Base-by-base conservation (phyloP, 2,888 invertebrate species). In the Apamea anceps region DNA sequence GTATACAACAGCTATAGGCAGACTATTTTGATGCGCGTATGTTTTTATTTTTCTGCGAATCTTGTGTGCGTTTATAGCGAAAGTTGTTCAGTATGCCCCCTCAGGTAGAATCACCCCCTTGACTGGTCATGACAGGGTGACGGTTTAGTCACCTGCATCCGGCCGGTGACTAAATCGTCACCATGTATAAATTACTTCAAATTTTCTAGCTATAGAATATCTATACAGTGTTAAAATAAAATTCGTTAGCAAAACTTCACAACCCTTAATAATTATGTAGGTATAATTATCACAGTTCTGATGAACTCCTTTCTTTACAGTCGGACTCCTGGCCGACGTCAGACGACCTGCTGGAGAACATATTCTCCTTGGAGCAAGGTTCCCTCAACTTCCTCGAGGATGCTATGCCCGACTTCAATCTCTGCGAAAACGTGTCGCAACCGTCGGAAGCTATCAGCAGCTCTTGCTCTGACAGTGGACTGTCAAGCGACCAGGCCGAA, bases 391-490 rank as follows among this genome's bases (percentile, higher is more conserved):
- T 97, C 90, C 94, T 98, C 77, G 97, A 97, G 71, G 97, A 97
- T 89, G 91, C 96, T n/a, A 90, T 97, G 94, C 93, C 97, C 72
- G 94, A 97, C 90, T 94, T 97, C 92, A 91, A 88, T 82, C 91
- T 97, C 62, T 92, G 94, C 2, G 96, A 96, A 70, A 94, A 91
- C 85, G 91, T 92, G 6, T 88, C 95, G 0, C 95, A 94, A 88
- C 94, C 93, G 15, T 93, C 95, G 0, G 95, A 95, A 87, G 95
- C 93, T 28, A 91, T 95, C 48, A 96, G 96, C 93, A 96, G 97
- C 87, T 95, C 97, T 3, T 94, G 97, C 81, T 98, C 98, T 0
- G 98, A 98, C 92, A 98, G 98, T 90, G 98, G 98, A 73, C 95
- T 98, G 32, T 98, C 98, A 60, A 98, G 98, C 86, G 98, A 97